Percentiles rank a stretch among this genome's conserved stretches.
These are phyloP conservation scores for Romanogobio albipinnatus DNA, from an alignment of 2,113 vertebrate species.

Conservation along the genomic window DNA sequence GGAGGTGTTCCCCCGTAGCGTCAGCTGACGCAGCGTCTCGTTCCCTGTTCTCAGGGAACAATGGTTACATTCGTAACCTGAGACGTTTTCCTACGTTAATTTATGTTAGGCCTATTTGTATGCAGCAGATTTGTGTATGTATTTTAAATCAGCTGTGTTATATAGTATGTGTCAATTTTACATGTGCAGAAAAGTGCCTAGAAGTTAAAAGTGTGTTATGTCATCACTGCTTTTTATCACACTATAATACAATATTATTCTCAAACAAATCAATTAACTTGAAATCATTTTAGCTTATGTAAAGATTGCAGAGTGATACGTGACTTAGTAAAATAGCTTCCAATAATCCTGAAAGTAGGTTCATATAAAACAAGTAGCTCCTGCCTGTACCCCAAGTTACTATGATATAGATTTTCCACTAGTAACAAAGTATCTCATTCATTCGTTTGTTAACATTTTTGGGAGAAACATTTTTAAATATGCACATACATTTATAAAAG, in stretches of 20 bases:
- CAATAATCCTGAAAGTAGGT: background rate
- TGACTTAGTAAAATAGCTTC: background rate
- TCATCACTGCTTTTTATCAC: background rate
- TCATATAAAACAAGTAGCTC: background rate
- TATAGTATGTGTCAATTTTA: no score
- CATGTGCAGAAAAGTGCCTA: background rate
- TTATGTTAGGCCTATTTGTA: no score
- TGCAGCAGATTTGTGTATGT: no score
- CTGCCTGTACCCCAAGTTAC: background rate
- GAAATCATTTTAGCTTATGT: no score
- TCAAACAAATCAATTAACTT: background rate
- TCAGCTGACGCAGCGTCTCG: no score
- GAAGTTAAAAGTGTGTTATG: background rate
- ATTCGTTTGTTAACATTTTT: background rate
- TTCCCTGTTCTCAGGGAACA: no score
- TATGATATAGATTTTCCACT: no score
- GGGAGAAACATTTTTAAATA: background rate
- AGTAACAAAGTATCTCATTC: background rate
- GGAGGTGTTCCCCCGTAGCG: no score
- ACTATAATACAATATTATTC: background rate
- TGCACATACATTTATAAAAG: background rate
- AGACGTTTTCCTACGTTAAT: no score
- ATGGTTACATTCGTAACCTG: no score
- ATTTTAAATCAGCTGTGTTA: no score
- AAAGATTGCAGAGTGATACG: no score